These are phyloP conservation scores for Diadophis punctatus DNA, from an alignment of 2,113 vertebrate genomes.

Conservation along the genomic window DNA sequence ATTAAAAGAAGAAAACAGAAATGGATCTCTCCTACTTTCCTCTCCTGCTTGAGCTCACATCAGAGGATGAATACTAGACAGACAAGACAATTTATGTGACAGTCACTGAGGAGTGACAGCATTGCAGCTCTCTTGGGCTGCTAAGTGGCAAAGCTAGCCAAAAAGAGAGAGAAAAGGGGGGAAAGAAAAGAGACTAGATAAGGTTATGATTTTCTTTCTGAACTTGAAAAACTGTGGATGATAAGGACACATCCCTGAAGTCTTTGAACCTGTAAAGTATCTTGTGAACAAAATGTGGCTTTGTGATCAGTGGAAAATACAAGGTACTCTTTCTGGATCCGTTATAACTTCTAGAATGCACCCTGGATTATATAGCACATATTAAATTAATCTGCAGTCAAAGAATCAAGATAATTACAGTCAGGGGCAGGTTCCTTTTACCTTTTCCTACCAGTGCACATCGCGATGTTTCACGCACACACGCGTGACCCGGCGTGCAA, in stretches of 20 bases:
- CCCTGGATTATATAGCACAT: not conserved
- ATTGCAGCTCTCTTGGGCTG: conserved; percentile 1
- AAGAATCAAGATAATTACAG: not conserved
- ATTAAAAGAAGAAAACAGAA: not conserved
- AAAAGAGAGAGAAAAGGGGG: not conserved
- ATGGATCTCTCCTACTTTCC: not conserved
- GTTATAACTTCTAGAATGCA: not conserved
- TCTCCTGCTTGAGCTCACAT: not conserved
- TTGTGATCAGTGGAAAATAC: conserved; percentile 36
- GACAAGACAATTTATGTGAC: not conserved
- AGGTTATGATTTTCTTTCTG: conserved; percentile 7
- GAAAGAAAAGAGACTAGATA: not conserved
- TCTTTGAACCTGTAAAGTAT: conserved; percentile 9
- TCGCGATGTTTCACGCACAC: too few species aligned
- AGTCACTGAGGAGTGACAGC: conserved; percentile 18
- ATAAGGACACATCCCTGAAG: too few species aligned
- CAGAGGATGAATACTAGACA: not conserved
- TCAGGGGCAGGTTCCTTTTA: too few species aligned
- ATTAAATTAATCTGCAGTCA: not conserved
- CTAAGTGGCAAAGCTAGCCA: conserved; percentile 2
- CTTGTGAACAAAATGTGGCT: conserved; percentile 14
- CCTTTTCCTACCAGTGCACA: too few species aligned
- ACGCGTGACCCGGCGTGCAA: too few species aligned
- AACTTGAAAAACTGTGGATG: conserved; percentile 20
- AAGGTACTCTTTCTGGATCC: not conserved